phyloP scores from a whole-genome alignment of 2,797 vertebrate species.

The Antennarius maculatus region DNA sequence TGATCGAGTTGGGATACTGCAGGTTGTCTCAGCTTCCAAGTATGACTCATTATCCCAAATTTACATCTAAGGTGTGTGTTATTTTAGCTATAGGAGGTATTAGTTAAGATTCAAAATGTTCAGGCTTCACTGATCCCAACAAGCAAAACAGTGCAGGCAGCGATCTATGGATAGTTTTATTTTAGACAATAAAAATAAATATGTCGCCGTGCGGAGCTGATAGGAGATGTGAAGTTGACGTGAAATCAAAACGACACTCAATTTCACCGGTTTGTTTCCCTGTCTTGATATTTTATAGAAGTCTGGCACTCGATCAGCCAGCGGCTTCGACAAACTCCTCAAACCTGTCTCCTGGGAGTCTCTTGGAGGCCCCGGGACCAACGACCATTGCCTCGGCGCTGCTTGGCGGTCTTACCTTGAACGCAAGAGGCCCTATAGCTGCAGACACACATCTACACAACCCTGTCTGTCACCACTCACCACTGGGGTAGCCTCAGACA shows the following conservation, averaged over 20 bases:
- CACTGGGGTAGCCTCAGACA: slow-evolving; percentile 65
- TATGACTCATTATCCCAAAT: slow-evolving; percentile 40
- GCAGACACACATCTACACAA: slow-evolving; percentile 27
- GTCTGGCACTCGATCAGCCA: slow-evolving; percentile 35
- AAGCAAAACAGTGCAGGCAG: not conserved
- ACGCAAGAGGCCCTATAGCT: slow-evolving; percentile 13
- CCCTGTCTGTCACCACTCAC: slow-evolving; percentile 66
- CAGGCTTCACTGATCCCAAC: slow-evolving; percentile 8
- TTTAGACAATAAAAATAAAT: not conserved
- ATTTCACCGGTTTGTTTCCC: slow-evolving; percentile 3
- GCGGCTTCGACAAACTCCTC: slow-evolving; percentile 40
- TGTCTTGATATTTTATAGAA: slow-evolving; percentile 19
- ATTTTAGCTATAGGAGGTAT: not conserved
- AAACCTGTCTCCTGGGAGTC: slow-evolving; percentile 41
- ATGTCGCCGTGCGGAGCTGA: not conserved
- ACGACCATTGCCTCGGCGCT: slow-evolving; percentile 46
- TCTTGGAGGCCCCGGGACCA: not conserved
- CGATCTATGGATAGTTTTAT: not conserved
- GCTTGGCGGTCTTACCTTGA: not conserved
- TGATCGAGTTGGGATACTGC: slow-evolving; percentile 24
- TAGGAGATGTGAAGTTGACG: not conserved
- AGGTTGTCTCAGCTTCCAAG: not conserved
- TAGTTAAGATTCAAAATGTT: not conserved
- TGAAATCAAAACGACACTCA: not conserved
- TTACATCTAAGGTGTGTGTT: slow-evolving; percentile 30